Evolutionary conservation across 2,113 vertebrate species (phyloP).

Genomic region (Caretta caretta): DNA sequence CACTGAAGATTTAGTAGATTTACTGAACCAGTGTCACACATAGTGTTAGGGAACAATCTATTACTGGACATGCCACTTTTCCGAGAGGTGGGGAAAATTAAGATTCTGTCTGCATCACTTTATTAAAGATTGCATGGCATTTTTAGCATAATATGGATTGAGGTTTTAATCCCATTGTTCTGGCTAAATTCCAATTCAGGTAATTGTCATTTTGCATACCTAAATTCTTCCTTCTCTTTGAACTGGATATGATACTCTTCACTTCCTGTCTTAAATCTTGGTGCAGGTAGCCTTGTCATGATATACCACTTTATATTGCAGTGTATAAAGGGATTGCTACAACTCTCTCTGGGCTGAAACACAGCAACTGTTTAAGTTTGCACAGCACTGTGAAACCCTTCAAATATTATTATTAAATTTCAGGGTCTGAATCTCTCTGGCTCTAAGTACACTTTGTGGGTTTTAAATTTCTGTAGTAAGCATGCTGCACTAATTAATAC

Average conservation of each 20-base stretch:
- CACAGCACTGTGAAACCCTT: background rate
- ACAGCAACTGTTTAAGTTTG: background rate
- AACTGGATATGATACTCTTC: background rate
- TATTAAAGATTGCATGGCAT: background rate
- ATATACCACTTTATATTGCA: background rate
- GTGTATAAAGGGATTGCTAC: background rate
- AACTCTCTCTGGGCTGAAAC: background rate
- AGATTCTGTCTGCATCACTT: background rate
- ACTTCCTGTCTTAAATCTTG: background rate
- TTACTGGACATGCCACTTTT: background rate
- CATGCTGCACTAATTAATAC: background rate
- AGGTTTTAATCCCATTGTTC: background rate
- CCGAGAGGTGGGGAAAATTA: background rate
- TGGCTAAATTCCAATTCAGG: background rate
- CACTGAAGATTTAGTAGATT: background rate
- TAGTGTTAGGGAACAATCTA: background rate
- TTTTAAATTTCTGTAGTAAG: background rate
- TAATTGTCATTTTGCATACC: background rate
- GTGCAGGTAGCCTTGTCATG: background rate
- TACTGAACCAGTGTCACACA: background rate
- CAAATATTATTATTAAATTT: background rate
- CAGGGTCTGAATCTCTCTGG: background rate
- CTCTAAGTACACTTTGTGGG: background rate
- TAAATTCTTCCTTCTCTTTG: background rate
- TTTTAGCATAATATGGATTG: background rate